Evolutionary conservation across 2,113 vertebrate species (phyloP).

Genomic region (Macaca nemestrina): DNA sequence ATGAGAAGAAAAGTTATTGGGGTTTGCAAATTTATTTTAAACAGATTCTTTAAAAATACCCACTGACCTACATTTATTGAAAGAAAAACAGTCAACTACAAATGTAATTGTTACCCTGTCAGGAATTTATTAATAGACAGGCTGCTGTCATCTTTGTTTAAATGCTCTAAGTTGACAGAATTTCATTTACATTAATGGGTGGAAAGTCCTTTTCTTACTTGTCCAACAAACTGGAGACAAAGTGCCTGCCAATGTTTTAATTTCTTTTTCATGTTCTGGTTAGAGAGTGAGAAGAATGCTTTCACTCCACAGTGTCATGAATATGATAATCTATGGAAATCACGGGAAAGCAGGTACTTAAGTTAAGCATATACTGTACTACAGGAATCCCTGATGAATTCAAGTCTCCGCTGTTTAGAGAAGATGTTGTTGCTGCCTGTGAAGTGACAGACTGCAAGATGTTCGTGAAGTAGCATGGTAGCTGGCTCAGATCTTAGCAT

Average conservation of each 20-base stretch:
- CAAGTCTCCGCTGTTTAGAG: constrained; percentile 87
- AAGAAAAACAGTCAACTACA: constrained; percentile 61
- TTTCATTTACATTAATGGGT: constrained; percentile 86
- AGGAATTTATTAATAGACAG: constrained; percentile 81
- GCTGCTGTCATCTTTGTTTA: constrained; percentile 81
- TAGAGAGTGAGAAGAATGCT: constrained; percentile 86
- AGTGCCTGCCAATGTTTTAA: constrained; percentile 89
- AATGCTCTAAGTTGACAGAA: constrained; percentile 83
- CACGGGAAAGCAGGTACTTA: constrained; percentile 89
- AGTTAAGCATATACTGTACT: constrained; percentile 89
- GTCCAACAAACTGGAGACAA: constrained; percentile 90
- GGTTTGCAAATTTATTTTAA: constrained; percentile 50
- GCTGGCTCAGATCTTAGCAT: constrained; percentile 80
- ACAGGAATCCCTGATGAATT: constrained; percentile 88
- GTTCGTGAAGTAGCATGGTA: constrained; percentile 83
- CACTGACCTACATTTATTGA: constrained; percentile 62
- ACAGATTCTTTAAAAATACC: constrained; percentile 52
- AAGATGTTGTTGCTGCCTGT: constrained; percentile 87
- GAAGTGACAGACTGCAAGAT: constrained; percentile 89
- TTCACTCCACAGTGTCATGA: constrained; percentile 89
- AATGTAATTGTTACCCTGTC: constrained; percentile 75
- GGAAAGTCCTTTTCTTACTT: constrained; percentile 83
- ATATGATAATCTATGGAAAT: constrained; percentile 95
- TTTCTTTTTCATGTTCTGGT: constrained; percentile 87
- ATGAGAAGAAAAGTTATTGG: neutral